Evolutionary conservation across 1,140 invertebrate species (phyloP), one percentile per base, ranked within the genome.

Genomic region (Portunus trituberculatus): DNA sequence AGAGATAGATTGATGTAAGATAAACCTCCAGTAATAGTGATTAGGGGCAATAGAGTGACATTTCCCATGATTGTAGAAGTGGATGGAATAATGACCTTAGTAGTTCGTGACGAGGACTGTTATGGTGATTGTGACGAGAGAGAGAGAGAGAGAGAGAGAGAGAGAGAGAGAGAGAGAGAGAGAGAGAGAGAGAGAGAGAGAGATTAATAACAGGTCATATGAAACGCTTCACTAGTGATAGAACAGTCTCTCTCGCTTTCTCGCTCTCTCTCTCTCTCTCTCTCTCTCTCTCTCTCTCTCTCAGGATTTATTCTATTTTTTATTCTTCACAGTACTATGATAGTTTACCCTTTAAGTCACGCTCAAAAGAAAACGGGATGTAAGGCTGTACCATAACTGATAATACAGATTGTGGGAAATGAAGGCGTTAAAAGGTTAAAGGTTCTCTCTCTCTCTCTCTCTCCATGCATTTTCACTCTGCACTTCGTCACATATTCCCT

Each of bases 91-190:
- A 59, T 14, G 12, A 20, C 52, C 16, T 20, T 10, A 20, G 16
- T 59, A 59, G 52, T 59, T 59, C 6, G n/a, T 12, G 20, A 20
- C 1, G n/a, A 76, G 0, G 67, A 76, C 20, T n/a, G 67, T 7
- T 2, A 39, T 39, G 20, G 20, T 16, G 20, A 59, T 16, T 16
- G 52, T 12, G 52, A 59, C 12, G n/a, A 76, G n/a, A 76, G n/a
- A 25, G n/a, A 76, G 67, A 76, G n/a, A 76, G n/a, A 76, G 67
- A 76, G 67, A 76, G 67, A 76, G 67, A 76, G 67, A 76, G 67
- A 76, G 67, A 76, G 67, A 76, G 67, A 76, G 67, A 76, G 67
- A 76, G 67, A 76, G 67, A 76, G 67, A 76, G 67, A 76, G 67
- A 76, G 67, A 76, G 67, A 76, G 67, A 76, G 67, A 76, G 67